Evolutionary conservation across 2,113 vertebrate species (phyloP).

Genomic region (Stercorarius parasiticus): DNA sequence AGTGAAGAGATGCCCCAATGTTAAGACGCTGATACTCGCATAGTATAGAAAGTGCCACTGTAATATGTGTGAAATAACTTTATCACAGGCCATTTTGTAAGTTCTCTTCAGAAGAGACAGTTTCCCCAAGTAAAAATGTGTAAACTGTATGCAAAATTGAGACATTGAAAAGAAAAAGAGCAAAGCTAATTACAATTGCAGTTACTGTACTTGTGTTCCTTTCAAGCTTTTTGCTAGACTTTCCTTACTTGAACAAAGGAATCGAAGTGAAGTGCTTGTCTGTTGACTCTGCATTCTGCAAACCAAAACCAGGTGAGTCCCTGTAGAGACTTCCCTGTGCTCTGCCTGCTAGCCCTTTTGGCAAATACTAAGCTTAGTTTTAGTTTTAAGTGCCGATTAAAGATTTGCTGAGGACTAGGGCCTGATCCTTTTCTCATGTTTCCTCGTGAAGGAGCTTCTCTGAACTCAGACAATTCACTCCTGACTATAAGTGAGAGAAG

Average conservation of each 20-base stretch:
- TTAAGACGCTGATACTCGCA: constrained; percentile 52
- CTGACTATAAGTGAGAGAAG: neutral
- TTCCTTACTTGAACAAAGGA: neutral
- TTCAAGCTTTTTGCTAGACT: neutral
- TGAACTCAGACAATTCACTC: neutral
- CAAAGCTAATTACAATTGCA: neutral
- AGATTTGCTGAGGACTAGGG: neutral
- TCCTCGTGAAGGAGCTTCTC: neutral
- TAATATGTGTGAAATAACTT: constrained; percentile 61
- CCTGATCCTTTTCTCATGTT: neutral
- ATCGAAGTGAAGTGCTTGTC: neutral
- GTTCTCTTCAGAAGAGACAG: constrained; percentile 27
- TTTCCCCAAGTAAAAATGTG: constrained; percentile 58
- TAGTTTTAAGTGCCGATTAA: neutral
- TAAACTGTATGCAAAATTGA: constrained; percentile 13
- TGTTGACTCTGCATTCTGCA: neutral
- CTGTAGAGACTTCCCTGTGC: neutral
- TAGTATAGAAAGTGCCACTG: constrained; percentile 62
- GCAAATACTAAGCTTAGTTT: neutral
- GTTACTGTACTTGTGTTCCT: neutral
- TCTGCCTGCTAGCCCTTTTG: neutral
- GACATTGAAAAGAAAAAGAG: neutral
- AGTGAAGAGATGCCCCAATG: constrained; percentile 57
- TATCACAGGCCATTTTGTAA: constrained; percentile 59
- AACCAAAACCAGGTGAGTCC: neutral